These are phyloP conservation scores for Prionailurus viverrinus DNA, from an alignment of 2,113 vertebrate genomes.

Conservation along the genomic window DNA sequence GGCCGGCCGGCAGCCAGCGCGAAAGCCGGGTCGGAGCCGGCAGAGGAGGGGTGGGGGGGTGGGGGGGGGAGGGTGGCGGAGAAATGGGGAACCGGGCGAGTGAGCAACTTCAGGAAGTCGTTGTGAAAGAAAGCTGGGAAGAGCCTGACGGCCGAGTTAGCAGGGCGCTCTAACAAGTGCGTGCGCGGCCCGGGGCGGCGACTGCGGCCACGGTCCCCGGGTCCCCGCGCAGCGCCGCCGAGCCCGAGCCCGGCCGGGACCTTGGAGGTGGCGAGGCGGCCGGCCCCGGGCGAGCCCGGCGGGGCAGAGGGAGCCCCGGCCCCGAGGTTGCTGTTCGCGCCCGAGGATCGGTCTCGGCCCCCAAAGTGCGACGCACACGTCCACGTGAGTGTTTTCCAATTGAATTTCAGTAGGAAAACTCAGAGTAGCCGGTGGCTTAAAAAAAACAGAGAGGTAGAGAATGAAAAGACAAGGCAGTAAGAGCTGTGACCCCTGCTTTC, in stretches of 20 bases:
- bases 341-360: conserved; percentile 59
- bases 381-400: conserved; percentile 80
- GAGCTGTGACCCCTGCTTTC: neutral
- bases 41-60: neutral
- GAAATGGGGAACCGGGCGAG: conserved; percentile 79
- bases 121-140: conserved; percentile 80
- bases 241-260: conserved; percentile 1
- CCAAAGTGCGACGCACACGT: conserved; percentile 49
- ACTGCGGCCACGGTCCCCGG: neutral
- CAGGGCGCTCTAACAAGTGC: conserved; percentile 74
- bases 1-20: neutral
- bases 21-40: conserved; percentile 25
- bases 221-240: neutral
- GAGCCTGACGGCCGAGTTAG: conserved; percentile 61
- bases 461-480: neutral
- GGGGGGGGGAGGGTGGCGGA: conserved; percentile 59
- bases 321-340: conserved; percentile 23
- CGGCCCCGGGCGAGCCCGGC: neutral
- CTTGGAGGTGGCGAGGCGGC: neutral
- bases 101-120: conserved; percentile 82
- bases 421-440: neutral
- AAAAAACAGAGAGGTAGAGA: neutral
- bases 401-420: conserved; percentile 58
- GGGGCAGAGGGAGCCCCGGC: conserved; percentile 20
- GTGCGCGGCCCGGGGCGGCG: conserved; percentile 44